A percentile compares a stretch with the other conserved stretches of the same genome.
phyloP scores from a whole-genome alignment of 2,888 invertebrate species.

The Molanna angustata region DNA sequence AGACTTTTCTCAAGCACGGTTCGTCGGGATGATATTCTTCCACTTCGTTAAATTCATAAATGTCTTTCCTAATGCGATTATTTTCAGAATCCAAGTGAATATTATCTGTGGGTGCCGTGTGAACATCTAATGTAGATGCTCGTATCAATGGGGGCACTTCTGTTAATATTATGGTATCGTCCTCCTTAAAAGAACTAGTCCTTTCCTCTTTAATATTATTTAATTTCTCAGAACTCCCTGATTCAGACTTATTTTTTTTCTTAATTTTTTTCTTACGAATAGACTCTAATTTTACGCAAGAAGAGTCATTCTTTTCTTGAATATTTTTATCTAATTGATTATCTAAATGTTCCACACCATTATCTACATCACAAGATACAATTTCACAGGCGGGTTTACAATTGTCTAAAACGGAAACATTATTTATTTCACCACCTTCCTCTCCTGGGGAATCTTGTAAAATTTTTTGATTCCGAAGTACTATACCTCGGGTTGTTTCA shows the following conservation, averaged over 20 bases:
- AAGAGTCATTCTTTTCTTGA: constrained; percentile 39
- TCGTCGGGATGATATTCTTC: constrained; percentile 41
- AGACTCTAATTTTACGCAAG: constrained; percentile 40
- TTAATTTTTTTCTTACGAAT: constrained; percentile 25
- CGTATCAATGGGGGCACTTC: too few species aligned
- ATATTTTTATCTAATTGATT: constrained; percentile 11
- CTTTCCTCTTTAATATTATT: constrained; percentile 22
- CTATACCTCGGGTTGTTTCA: constrained; percentile 54
- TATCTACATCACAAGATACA: constrained; percentile 32
- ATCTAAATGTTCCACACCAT: constrained; percentile 13
- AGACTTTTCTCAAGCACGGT: constrained; percentile 36
- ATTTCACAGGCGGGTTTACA: background rate
- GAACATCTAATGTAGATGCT: constrained; percentile 5
- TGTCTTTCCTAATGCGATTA: constrained; percentile 41
- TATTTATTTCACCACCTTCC: constrained; percentile 4
- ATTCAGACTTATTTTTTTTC: constrained; percentile 20
- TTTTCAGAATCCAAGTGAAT: constrained; percentile 14
- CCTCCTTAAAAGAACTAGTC: constrained; percentile 24
- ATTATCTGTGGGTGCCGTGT: background rate
- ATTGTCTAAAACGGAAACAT: constrained; percentile 2
- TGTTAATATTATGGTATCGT: constrained; percentile 30
- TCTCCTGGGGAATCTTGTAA: constrained; percentile 39
- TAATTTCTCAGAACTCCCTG: constrained; percentile 8
- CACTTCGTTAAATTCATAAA: constrained; percentile 54
- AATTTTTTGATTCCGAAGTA: constrained; percentile 61